Evolutionary conservation across 2,113 vertebrate species (phyloP).

Genomic region (Ovibos moschatus): DNA sequence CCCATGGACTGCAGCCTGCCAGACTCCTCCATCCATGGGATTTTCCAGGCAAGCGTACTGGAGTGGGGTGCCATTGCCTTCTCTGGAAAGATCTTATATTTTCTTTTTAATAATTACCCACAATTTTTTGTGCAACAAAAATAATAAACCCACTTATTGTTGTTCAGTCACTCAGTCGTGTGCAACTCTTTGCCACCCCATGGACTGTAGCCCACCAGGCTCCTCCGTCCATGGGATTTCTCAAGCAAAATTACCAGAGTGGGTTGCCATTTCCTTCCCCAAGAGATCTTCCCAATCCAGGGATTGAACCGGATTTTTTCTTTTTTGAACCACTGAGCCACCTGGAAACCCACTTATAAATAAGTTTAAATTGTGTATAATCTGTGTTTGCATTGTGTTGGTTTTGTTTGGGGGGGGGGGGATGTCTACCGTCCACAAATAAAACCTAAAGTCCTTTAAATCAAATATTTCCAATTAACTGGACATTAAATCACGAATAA

Average conservation of each 20-base stretch:
- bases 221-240: not conserved
- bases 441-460: not conserved
- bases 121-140: not conserved
- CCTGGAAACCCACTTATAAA: not conserved
- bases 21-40: not conserved
- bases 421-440: not conserved
- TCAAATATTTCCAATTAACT: not conserved
- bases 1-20: not conserved
- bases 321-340: not conserved
- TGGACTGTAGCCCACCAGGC: not conserved
- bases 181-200: not conserved
- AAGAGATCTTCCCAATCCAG: not conserved
- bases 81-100: not conserved
- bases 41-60: not conserved
- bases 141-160: not conserved
- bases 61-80: not conserved
- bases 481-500: not conserved
- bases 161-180: not conserved
- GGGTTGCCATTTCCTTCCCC: not conserved
- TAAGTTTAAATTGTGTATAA: not conserved
- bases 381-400: not conserved
- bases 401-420: not conserved
- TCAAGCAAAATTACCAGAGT: not conserved
- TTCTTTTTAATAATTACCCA: constrained; percentile 7
- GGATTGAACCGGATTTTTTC: not conserved